Evolutionary conservation across 30 jellyfish, hydroid and myxozoan genomes (phyloP).

Genomic region (Chrysaora quinquecirrha): DNA sequence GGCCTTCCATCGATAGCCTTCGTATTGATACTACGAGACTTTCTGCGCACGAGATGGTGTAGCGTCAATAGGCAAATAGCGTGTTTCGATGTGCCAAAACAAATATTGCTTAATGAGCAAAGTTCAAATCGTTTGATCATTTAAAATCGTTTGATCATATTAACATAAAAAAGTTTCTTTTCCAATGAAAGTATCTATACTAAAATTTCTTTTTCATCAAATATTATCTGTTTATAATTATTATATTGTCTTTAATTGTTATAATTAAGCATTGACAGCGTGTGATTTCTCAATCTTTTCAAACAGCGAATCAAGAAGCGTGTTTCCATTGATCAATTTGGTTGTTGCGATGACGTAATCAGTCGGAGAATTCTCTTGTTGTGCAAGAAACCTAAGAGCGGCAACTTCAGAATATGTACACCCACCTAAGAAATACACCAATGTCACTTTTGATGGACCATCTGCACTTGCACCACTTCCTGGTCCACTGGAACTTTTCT

Average conservation of each 20-base stretch:
- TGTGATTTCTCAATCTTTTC: constrained; percentile 70
- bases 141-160: too few species aligned
- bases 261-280: constrained; percentile 6
- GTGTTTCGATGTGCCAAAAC: too few species aligned
- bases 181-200: too few species aligned
- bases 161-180: too few species aligned
- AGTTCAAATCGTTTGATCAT: too few species aligned
- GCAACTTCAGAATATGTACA: constrained; percentile 96
- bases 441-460: constrained; percentile 88
- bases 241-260: background rate
- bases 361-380: constrained; percentile 93
- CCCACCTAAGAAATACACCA: constrained; percentile 97
- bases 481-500: constrained; percentile 76
- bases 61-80: too few species aligned
- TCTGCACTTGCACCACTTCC: constrained; percentile 57
- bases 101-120: too few species aligned
- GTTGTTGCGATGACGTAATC: constrained; percentile 94
- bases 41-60: too few species aligned
- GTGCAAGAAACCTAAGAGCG: constrained; percentile 92
- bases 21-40: too few species aligned
- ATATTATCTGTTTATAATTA: too few species aligned
- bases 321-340: constrained; percentile 83
- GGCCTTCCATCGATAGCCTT: too few species aligned
- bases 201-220: too few species aligned
- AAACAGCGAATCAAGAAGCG: constrained; percentile 68